These are phyloP conservation scores for Drosophila sucinea DNA, from an alignment of 1,140 invertebrate species.

Conservation along the genomic window DNA sequence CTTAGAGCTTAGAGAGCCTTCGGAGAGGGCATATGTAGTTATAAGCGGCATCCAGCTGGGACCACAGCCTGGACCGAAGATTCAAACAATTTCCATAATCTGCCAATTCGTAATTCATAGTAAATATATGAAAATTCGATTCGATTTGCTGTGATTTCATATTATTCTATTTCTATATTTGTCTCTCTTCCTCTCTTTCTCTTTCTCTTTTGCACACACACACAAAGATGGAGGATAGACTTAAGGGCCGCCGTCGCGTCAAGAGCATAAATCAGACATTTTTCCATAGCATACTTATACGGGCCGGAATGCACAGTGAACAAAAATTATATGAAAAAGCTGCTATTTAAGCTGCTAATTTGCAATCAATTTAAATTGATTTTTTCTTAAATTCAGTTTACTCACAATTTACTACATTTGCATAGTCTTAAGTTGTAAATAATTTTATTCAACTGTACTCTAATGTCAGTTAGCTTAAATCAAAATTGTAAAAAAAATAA, in stretches of 20 bases:
- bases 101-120: slow-evolving; percentile 74
- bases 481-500: too few species aligned
- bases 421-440: too few species aligned
- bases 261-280: slow-evolving; percentile 25
- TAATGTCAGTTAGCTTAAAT: too few species aligned
- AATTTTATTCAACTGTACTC: too few species aligned
- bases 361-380: too few species aligned
- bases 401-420: too few species aligned
- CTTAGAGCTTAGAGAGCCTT: slow-evolving; percentile 7
- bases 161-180: background rate
- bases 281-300: slow-evolving; percentile 51
- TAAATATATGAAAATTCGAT: slow-evolving; percentile 66
- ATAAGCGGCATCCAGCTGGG: slow-evolving; percentile 51
- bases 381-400: too few species aligned
- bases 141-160: slow-evolving; percentile 67
- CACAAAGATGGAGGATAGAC: background rate
- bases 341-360: too few species aligned
- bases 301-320: slow-evolving; percentile 29
- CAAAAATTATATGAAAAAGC: slow-evolving; percentile 11
- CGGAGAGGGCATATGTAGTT: slow-evolving; percentile 1
- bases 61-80: slow-evolving; percentile 4
- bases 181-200: slow-evolving; percentile 9
- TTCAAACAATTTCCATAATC: slow-evolving; percentile 71
- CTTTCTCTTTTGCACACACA: background rate
- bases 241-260: slow-evolving; percentile 21